A percentile compares a stretch with the other conserved stretches of the same genome.
These are phyloP conservation scores for Cotesia congregata DNA, from an alignment of 2,888 invertebrate species.

Conservation along the genomic window DNA sequence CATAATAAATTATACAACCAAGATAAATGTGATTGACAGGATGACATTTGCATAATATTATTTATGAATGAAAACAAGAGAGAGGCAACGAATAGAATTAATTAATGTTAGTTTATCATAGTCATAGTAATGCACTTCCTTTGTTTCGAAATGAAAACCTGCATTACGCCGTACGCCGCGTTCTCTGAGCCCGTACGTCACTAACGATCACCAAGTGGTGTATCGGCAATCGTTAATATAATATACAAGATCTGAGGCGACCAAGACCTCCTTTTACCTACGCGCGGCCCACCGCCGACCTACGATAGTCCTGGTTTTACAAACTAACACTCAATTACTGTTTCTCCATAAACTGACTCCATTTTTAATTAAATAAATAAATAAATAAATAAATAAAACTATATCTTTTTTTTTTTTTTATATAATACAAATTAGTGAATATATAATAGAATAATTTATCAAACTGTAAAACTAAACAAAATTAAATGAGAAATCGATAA, in stretches of 20 bases:
- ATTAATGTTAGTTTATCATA: not conserved
- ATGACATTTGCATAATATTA: too few species aligned
- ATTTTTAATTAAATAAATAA: too few species aligned
- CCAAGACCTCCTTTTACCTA: conserved; percentile 59
- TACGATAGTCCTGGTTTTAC: conserved; percentile 45
- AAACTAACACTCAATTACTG: not conserved
- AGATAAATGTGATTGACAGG: too few species aligned
- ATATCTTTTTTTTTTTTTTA: too few species aligned
- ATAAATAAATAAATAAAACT: not conserved
- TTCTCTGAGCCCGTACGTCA: conserved; percentile 40
- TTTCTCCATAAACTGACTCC: not conserved
- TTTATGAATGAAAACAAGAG: too few species aligned
- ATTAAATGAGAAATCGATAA: too few species aligned
- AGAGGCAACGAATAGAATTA: too few species aligned
- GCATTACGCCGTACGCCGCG: conserved; percentile 19
- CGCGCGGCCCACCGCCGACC: conserved; percentile 55
- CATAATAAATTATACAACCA: too few species aligned
- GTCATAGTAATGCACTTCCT: conserved; percentile 28
- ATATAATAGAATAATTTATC: too few species aligned
- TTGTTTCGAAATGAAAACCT: conserved; percentile 27
- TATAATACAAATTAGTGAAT: too few species aligned
- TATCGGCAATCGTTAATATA: conserved; percentile 16
- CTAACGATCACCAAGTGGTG: conserved; percentile 38
- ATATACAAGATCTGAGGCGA: conserved; percentile 36
- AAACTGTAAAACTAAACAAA: too few species aligned